Evolutionary conservation across 2,888 invertebrate genomes (phyloP).

Genomic region (Hypomecis atomaria): DNA sequence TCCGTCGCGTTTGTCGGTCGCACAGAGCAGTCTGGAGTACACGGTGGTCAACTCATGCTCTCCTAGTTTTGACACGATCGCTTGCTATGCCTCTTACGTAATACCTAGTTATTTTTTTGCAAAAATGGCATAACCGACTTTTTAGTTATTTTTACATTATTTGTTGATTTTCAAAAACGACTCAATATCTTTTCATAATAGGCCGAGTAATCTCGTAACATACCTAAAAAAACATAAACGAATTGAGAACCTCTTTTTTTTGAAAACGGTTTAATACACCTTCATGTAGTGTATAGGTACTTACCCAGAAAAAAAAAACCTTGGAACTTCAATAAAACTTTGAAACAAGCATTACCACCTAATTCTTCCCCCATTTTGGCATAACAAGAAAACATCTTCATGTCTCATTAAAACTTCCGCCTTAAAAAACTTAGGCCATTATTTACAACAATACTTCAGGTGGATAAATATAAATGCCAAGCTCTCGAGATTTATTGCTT

Average conservation of each 20-base stretch:
- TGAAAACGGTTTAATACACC: too few species aligned
- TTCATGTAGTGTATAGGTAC: slow-evolving; percentile 1
- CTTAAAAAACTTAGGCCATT: slow-evolving; percentile 60
- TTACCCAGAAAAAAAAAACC: slow-evolving; percentile 1
- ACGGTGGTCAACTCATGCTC: too few species aligned
- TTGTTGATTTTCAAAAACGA: neutral
- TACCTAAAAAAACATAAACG: too few species aligned
- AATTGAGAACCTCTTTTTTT: too few species aligned
- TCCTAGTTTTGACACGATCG: too few species aligned
- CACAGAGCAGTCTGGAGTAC: too few species aligned
- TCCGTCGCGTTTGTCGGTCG: too few species aligned
- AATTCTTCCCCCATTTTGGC: slow-evolving; percentile 16
- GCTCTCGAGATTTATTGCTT: slow-evolving; percentile 66
- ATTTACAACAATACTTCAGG: slow-evolving; percentile 68
- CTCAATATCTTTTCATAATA: neutral
- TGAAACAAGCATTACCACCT: slow-evolving; percentile 21
- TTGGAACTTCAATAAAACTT: slow-evolving; percentile 23
- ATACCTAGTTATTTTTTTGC: too few species aligned
- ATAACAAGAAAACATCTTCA: slow-evolving; percentile 49
- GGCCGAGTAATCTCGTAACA: too few species aligned
- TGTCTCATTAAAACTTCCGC: slow-evolving; percentile 25
- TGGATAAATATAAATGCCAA: slow-evolving; percentile 57
- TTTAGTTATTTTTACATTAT: neutral
- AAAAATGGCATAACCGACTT: too few species aligned
- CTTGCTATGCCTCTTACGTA: too few species aligned